Evolutionary conservation across 2,888 invertebrate genomes (phyloP).

Genomic region (Tridacna gigas): DNA sequence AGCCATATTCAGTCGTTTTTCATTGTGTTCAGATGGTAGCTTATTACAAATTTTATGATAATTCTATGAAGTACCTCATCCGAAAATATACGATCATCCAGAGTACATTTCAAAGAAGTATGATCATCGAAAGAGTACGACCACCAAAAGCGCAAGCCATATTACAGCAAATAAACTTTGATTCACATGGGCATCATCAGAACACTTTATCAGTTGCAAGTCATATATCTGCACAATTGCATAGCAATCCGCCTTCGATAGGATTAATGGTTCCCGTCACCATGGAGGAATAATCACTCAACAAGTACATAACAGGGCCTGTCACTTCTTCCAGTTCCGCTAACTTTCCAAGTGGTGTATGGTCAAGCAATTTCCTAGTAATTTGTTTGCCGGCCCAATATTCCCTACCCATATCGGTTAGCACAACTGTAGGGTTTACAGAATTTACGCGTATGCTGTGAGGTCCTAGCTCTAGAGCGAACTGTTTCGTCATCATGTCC

Average conservation of each 20-base stretch:
- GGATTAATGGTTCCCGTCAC: conserved; percentile 58
- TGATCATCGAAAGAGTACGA: too few species aligned
- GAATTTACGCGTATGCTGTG: conserved; percentile 93
- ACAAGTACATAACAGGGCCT: conserved; percentile 58
- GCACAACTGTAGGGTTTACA: conserved; percentile 96
- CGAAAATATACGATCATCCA: too few species aligned
- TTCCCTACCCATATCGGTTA: conserved; percentile 93
- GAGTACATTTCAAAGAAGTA: too few species aligned
- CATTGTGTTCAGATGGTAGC: too few species aligned
- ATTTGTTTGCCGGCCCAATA: conserved; percentile 92
- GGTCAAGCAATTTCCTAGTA: conserved; percentile 89
- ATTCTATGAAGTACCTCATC: too few species aligned
- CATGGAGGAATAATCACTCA: conserved; percentile 59
- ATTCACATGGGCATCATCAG: too few species aligned
- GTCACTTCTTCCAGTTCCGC: conserved; percentile 85
- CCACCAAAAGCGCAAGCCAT: too few species aligned
- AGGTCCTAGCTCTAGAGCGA: conserved; percentile 94
- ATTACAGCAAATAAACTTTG: too few species aligned
- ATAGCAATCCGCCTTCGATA: conserved; percentile 58
- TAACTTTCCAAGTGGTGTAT: conserved; percentile 92
- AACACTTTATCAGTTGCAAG: too few species aligned
- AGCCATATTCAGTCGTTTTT: too few species aligned
- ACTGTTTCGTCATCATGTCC: conserved; percentile 92
- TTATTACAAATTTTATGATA: too few species aligned
- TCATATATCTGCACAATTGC: too few species aligned